Base-by-base conservation (phyloP, 1,140 invertebrate genomes). In the Ephestia elutella region DNA sequence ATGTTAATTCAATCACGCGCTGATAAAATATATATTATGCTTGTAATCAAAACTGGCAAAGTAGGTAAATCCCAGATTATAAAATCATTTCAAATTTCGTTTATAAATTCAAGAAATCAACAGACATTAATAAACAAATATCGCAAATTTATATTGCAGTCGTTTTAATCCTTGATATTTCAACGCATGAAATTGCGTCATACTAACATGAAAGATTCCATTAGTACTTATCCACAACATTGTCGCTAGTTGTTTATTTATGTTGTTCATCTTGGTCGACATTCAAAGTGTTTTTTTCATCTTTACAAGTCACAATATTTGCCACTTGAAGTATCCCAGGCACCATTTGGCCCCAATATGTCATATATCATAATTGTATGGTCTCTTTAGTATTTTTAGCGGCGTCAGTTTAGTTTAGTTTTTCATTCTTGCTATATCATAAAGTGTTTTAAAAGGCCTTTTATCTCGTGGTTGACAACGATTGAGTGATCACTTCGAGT, bases 391-490 rank as follows among this genome's bases (percentile, higher is more conserved):
- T n/a, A n/a, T n/a, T n/a, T 50, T 19, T 21, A 19, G 10, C 18
- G 9, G 5, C 19, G 20, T 20, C 18, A 50, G 1, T 5, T 11
- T 50, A n/a, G n/a, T 50, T 50, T 50, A 50, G 49, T 10, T 21
- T 50, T 50, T 50, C 20, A 11, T 20, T 21, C 49, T 20, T 3
- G 19, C 2, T 50, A 0, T 35, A 9, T 15, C 59, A 32, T 25
- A 18, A 61, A 58, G 57, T 38, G 50, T 44, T 55, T 57, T 56
- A 58, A 58, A 62, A 60, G 59, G 54, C 55, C 54, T 56, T 51
- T 66, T 65, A 69, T 71, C 62, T 65, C 58, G 5, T 50, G 30
- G 30, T 54, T 66, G 62, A 68, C 63, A 66, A 63, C 60, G 56
- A 65, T 65, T 64, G 66, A 71, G 55, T 58, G 70, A 65, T 66